phyloP scores from a whole-genome alignment of 2,113 vertebrate species.

The Mohoua ochrocephala region DNA sequence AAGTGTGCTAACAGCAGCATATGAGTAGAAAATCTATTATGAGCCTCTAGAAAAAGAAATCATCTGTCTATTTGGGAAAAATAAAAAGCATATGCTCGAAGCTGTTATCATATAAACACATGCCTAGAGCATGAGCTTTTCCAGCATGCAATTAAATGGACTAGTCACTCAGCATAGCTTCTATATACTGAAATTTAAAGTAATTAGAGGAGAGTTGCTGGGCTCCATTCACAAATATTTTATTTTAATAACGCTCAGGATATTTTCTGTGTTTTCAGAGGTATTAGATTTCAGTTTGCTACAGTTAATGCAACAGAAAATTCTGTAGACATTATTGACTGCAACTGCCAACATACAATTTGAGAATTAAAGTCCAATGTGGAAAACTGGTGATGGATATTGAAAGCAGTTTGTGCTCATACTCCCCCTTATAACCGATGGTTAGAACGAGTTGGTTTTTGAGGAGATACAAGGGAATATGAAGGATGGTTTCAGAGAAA shows the following conservation, averaged over 20 bases:
- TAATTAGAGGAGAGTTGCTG: neutral
- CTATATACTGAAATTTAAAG: neutral
- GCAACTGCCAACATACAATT: neutral
- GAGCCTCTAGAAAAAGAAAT: neutral
- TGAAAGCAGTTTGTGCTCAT: neutral
- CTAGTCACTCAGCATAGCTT: neutral
- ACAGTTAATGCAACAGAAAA: neutral
- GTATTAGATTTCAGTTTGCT: slow-evolving; percentile 11
- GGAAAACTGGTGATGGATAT: neutral
- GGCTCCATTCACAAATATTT: neutral
- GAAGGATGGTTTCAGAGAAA: neutral
- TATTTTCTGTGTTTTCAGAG: neutral
- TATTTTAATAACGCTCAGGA: neutral
- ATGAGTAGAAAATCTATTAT: neutral
- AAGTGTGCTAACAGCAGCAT: neutral
- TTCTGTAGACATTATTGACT: neutral
- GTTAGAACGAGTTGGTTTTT: neutral
- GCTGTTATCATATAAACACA: slow-evolving; percentile 27
- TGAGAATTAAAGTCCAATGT: neutral
- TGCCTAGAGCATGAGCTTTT: neutral
- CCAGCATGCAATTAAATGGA: slow-evolving; percentile 9
- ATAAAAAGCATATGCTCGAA: slow-evolving; percentile 30
- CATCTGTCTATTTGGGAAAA: neutral
- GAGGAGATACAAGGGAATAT: neutral
- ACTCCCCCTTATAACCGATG: accelerated